Evolutionary conservation across 2,797 vertebrate species (phyloP), one percentile per base, ranked within the genome.

Genomic region (Gadopsis bispinosus): DNA sequence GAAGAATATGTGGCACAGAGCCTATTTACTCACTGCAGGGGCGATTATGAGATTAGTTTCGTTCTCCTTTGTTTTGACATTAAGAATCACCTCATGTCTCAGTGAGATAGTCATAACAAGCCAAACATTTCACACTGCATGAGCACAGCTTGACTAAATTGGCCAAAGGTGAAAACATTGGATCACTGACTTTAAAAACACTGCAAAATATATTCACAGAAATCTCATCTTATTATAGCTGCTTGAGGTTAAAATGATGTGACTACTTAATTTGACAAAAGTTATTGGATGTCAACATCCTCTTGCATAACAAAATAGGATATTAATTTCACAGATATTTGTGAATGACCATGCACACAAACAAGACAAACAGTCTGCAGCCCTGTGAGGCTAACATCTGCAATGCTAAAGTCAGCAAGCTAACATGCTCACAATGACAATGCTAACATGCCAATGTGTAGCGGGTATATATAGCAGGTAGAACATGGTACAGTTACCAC

Each of bases 1-100:
- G 13, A 37, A 20, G n/a, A 43, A 61, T 22, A 4, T 19, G n/a
- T 62, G 54, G 51, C 69, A 61, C 20, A 4, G 33, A 61, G 56
- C 53, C n/a, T 75, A 31, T 76, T 82, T 79, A 73, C 68, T 61
- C 39, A 41, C 51, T 35, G 14, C 68, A 58, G 41, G 33, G 48
- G 17, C 41, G 45, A 53, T 67, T 61, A 61, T 51, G 75, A 65
- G 72, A 71, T 83, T 73, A 77, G 26, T 51, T 60, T 76, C 12
- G 1, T 55, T 82, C 47, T 20, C 45, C n/a, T 61, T 75, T 79
- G 77, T 82, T 82, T 53, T 78, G 61, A 81, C 67, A 70, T 59
- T 19, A 77, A 69, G 51, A 58, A 22, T 82, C 63, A 29, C 62
- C 56, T 76, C 8, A 60, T 45, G 67, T 74, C 56, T 75, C 50